Conservation (phyloP, 2,888 invertebrate species). For the Lochmaea capreae region DNA sequence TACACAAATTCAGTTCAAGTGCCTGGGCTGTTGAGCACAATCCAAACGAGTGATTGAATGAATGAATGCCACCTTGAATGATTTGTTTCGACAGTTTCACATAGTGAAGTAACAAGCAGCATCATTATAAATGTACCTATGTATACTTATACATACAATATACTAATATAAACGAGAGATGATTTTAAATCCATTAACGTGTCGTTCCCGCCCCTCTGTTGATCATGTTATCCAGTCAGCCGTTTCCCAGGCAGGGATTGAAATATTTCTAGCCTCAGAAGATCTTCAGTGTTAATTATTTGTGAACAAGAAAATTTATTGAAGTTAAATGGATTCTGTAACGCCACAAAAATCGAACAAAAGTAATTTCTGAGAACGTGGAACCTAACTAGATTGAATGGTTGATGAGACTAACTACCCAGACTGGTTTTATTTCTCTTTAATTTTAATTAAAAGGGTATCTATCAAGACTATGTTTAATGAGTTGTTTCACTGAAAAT, state of each 20-base stretch:
- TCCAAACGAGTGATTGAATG: neutral
- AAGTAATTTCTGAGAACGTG: slow-evolving; percentile 27
- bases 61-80: neutral
- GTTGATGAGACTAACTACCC: slow-evolving; percentile 7
- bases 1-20: no score
- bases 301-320: slow-evolving; percentile 47
- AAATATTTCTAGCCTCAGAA: slow-evolving; percentile 57
- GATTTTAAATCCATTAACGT: slow-evolving; percentile 60
- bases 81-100: neutral
- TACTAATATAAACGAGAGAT: slow-evolving; percentile 59
- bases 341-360: slow-evolving; percentile 37
- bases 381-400: slow-evolving; percentile 6
- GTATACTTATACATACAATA: slow-evolving; percentile 50
- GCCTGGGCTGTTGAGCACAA: no score
- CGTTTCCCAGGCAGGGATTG: slow-evolving; percentile 60
- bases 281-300: slow-evolving; percentile 50
- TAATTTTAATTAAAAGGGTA: slow-evolving; percentile 24
- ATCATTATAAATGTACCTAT: slow-evolving; percentile 23
- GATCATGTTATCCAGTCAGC: slow-evolving; percentile 62
- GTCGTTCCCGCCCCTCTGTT: slow-evolving; percentile 62
- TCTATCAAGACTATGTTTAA: neutral
- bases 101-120: slow-evolving; percentile 13
- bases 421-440: slow-evolving; percentile 24
- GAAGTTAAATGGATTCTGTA: slow-evolving; percentile 38
- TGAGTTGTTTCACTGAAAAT: neutral